Evolutionary conservation across 2,113 vertebrate species (phyloP).

Genomic region (Oriolus oriolus): DNA sequence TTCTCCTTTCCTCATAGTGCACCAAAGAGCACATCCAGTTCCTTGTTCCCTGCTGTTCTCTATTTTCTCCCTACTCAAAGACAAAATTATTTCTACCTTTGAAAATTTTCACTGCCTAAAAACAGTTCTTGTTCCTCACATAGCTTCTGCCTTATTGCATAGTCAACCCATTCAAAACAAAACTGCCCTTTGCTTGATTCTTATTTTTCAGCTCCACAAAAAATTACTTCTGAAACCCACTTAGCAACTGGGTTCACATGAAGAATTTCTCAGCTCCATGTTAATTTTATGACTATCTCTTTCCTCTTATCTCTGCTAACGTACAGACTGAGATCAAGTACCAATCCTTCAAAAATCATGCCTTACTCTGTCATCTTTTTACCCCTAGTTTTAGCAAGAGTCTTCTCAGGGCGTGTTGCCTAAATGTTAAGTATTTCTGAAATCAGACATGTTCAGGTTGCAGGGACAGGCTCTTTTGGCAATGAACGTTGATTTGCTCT

Average conservation of each 20-base stretch:
- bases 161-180: neutral
- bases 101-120: neutral
- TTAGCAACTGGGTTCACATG: neutral
- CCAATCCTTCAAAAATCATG: neutral
- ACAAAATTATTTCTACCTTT: neutral
- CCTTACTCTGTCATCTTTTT: neutral
- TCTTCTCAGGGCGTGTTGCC: neutral
- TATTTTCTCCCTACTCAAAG: neutral
- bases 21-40: neutral
- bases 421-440: neutral
- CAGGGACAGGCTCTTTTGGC: neutral
- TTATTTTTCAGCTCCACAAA: neutral
- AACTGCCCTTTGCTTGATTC: neutral
- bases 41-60: neutral
- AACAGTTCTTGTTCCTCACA: neutral
- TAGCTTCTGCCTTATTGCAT: neutral
- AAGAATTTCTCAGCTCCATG: neutral
- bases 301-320: neutral
- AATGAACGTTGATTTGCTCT: neutral
- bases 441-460: neutral
- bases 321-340: neutral
- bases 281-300: neutral
- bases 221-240: neutral
- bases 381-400: neutral
- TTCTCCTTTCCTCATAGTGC: neutral